Evolutionary conservation across 2,113 vertebrate species (phyloP), one percentile per base, ranked within the genome.

Genomic region (Poeciliopsis occidentalis): DNA sequence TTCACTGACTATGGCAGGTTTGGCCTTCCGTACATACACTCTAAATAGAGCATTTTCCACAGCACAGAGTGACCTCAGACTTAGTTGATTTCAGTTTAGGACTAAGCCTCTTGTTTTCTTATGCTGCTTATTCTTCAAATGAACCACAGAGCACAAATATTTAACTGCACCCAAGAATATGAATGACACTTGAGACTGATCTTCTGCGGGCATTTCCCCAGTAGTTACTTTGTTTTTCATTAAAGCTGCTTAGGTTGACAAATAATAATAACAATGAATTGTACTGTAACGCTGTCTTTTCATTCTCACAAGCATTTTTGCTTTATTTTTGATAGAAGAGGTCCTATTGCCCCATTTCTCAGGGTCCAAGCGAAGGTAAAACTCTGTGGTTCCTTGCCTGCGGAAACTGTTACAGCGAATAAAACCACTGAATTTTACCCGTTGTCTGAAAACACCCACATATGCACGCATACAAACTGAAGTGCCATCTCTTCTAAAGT

Each of bases 331-430:
- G 72, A 85, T 75, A 72, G 69, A 84, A 80, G 73, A 85, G 76
- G 75, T 81, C 83, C 80, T 86, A 80, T 81, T 78, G 79, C 76
- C 87, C 87, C 85, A 89, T 83, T 91, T 92, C 93, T 94, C 94
- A 94, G 93, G 94, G 92, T 94, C 81, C 85, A 82, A 83, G 80
- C 44, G n/a, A 79, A 87, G 73, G 79, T 64, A 73, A 29, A 73
- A 84, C 71, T 39, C 64, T 75, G 61, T 61, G 86, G 82, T 70
- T 81, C 67, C 75, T 86, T 34, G 68, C 75, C 85, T 87, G 73
- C 83, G 81, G 80, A 88, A 87, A 79, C 83, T 62, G 81, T 79
- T 54, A 67, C 66, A 73, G 26, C 73, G 78, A 80, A 31, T 57
- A 64, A 82, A 64, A 80, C n/a, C 72, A 44, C 73, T 37, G 12